These are phyloP conservation scores for Ruditapes philippinarum DNA, from an alignment of 1,140 invertebrate genomes.

Conservation along the genomic window DNA sequence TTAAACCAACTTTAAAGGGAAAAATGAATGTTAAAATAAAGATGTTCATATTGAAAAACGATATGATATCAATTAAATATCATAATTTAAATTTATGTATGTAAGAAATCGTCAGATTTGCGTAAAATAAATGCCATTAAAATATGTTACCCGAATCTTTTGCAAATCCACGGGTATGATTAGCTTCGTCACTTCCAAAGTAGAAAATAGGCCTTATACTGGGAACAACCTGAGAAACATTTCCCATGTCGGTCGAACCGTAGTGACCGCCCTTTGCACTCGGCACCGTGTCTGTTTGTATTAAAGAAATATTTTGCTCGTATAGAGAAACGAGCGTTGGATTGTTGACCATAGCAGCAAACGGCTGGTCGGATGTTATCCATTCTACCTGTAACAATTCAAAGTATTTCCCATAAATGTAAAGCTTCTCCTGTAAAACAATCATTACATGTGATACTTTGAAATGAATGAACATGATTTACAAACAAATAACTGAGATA, in stretches of 20 bases:
- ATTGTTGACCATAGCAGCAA: background rate
- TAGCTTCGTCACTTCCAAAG: constrained; percentile 77
- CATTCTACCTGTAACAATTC: background rate
- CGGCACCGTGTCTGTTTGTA: background rate
- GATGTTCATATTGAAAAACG: too few species aligned
- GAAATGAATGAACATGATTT: too few species aligned
- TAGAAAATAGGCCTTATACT: constrained; percentile 84
- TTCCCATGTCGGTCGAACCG: constrained; percentile 84
- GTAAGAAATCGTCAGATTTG: too few species aligned
- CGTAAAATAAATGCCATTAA: too few species aligned
- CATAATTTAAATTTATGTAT: too few species aligned
- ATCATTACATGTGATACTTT: too few species aligned
- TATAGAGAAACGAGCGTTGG: background rate
- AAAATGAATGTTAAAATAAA: too few species aligned
- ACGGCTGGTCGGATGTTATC: background rate
- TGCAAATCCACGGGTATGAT: constrained; percentile 83
- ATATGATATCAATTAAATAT: too few species aligned
- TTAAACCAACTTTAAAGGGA: too few species aligned
- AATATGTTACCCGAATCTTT: constrained; percentile 73
- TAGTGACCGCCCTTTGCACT: background rate
- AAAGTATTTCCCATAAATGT: too few species aligned
- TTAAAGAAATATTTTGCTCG: background rate
- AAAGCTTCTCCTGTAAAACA: too few species aligned
- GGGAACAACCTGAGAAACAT: constrained; percentile 85
- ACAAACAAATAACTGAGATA: too few species aligned